Conservation (phyloP, 2,888 invertebrate species). For the Sclerodermus sp. region DNA sequence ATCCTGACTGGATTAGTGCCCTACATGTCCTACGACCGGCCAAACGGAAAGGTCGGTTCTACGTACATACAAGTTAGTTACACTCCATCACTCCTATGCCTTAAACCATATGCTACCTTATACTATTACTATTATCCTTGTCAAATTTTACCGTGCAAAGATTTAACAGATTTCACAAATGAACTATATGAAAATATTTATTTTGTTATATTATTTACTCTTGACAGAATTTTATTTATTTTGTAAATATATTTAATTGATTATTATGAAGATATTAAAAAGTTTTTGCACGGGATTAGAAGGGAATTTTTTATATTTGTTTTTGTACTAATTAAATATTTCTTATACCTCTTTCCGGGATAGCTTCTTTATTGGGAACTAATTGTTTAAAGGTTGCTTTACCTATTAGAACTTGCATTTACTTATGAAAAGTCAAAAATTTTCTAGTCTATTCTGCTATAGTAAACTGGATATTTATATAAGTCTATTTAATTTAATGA, state of each 20-base stretch:
- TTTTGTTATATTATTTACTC: no score
- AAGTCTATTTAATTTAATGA: not conserved
- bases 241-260: not conserved
- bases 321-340: not conserved
- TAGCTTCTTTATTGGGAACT: not conserved
- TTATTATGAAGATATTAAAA: not conserved
- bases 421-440: no score
- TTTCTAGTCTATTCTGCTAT: no score
- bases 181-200: slow-evolving; percentile 5
- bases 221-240: not conserved
- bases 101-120: slow-evolving; percentile 38
- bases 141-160: slow-evolving; percentile 24
- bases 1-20: slow-evolving; percentile 98
- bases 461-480: not conserved
- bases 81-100: slow-evolving; percentile 56
- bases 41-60: slow-evolving; percentile 66
- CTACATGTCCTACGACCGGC: slow-evolving; percentile 78
- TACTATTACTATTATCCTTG: slow-evolving; percentile 10
- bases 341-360: not conserved
- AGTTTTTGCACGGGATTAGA: not conserved
- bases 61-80: slow-evolving; percentile 59
- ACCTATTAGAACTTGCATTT: no score
- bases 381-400: no score
- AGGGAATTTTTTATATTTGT: not conserved
- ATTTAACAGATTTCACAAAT: slow-evolving; percentile 4